Evolutionary conservation across 2,113 vertebrate genomes (phyloP).

Genomic region (Cariama cristata): DNA sequence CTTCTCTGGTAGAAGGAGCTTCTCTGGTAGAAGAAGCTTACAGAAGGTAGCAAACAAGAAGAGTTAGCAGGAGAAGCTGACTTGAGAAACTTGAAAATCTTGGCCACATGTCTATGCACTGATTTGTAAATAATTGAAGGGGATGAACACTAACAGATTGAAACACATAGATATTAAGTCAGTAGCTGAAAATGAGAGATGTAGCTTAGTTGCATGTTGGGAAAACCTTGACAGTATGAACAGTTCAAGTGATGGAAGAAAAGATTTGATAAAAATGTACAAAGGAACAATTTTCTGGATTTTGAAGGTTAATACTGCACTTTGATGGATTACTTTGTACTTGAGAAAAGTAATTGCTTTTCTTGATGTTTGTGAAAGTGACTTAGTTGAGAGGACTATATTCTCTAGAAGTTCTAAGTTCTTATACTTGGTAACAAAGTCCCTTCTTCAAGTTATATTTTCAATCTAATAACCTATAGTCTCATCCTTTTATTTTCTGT

Average conservation of each 20-base stretch:
- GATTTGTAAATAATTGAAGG: neutral
- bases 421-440: neutral
- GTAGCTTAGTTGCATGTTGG: neutral
- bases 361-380: neutral
- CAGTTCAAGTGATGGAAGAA: neutral
- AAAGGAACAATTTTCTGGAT: neutral
- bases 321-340: neutral
- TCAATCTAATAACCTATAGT: neutral
- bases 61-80: neutral
- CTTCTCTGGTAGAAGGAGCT: neutral
- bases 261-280: neutral
- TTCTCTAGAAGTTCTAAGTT: neutral
- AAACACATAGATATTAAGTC: neutral
- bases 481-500: neutral
- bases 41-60: neutral
- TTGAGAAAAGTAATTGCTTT: neutral
- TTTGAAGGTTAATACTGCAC: neutral
- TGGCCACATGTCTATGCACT: neutral
- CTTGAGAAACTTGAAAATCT: neutral
- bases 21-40: neutral
- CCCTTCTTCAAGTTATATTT: neutral
- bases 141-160: neutral
- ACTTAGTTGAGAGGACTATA: neutral
- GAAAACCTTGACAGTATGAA: neutral
- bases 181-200: neutral